These are phyloP conservation scores for Gulo gulo DNA, from an alignment of 2,113 vertebrate genomes.

Conservation along the genomic window DNA sequence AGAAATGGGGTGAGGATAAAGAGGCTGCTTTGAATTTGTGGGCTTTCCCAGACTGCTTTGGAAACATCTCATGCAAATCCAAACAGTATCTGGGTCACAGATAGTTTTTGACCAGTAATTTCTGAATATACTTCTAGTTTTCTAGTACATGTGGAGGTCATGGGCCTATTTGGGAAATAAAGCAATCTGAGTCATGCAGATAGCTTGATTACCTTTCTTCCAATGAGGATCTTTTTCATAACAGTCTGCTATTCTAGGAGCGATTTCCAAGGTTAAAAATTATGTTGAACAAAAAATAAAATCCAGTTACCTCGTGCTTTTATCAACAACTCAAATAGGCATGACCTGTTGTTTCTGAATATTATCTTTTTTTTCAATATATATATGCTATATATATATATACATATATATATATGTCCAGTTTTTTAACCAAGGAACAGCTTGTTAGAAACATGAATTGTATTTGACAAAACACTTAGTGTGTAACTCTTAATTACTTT, in stretches of 20 bases:
- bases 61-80: conserved; percentile 82
- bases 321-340: conserved; percentile 40
- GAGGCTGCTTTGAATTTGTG: conserved; percentile 81
- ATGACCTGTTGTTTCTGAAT: conserved; percentile 26
- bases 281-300: conserved; percentile 10
- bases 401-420: neutral
- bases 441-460: conserved; percentile 54
- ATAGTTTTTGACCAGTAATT: conserved; percentile 75
- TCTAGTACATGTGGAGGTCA: conserved; percentile 63
- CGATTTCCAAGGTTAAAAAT: neutral
- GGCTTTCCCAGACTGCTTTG: conserved; percentile 78
- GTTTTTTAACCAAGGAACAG: conserved; percentile 56
- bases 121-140: conserved; percentile 71
- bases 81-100: conserved; percentile 81
- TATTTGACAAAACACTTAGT: conserved; percentile 64
- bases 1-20: conserved; percentile 81
- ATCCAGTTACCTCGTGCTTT: conserved; percentile 23
- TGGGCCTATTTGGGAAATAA: conserved; percentile 58
- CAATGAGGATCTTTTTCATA: neutral
- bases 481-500: conserved; percentile 51
- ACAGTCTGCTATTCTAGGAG: conserved; percentile 39
- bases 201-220: neutral
- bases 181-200: conserved; percentile 45
- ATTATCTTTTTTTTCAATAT: neutral
- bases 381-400: too few species aligned